These are phyloP conservation scores for Rhineura floridana DNA, from an alignment of 2,113 vertebrate species.

Conservation along the genomic window DNA sequence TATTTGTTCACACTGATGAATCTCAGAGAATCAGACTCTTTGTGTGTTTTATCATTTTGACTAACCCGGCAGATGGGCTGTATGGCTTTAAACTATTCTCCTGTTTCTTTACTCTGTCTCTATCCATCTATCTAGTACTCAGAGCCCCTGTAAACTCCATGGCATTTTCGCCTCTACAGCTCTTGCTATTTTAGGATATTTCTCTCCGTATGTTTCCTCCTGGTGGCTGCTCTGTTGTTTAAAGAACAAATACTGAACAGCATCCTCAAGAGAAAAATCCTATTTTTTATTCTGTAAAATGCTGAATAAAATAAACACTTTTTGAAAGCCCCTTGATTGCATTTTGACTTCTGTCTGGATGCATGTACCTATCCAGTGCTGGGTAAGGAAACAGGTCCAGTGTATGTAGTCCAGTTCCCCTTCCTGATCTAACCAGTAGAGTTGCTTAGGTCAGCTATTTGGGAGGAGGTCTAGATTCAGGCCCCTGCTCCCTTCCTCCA, in stretches of 20 bases:
- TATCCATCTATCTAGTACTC: neutral
- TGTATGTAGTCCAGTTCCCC: no score
- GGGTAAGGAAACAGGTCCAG: neutral
- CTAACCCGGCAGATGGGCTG: no score
- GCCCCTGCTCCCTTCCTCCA: neutral
- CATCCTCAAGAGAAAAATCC: neutral
- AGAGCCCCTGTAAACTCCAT: neutral
- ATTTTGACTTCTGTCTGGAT: conserved; percentile 4
- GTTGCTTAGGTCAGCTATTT: neutral
- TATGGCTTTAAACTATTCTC: neutral
- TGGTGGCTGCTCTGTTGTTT: neutral
- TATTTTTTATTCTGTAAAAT: neutral
- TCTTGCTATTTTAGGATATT: neutral
- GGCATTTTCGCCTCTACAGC: neutral
- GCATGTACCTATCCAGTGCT: no score
- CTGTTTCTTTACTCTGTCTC: neutral
- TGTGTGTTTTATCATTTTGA: neutral
- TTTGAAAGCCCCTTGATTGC: neutral
- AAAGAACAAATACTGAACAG: neutral
- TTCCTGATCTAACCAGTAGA: neutral
- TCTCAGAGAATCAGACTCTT: neutral
- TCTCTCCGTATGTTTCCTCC: neutral
- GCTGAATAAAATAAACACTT: neutral
- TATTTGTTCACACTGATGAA: neutral
- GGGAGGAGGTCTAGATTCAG: neutral